Conservation (phyloP, 1,140 invertebrate species). For the Penaeus indicus region DNA sequence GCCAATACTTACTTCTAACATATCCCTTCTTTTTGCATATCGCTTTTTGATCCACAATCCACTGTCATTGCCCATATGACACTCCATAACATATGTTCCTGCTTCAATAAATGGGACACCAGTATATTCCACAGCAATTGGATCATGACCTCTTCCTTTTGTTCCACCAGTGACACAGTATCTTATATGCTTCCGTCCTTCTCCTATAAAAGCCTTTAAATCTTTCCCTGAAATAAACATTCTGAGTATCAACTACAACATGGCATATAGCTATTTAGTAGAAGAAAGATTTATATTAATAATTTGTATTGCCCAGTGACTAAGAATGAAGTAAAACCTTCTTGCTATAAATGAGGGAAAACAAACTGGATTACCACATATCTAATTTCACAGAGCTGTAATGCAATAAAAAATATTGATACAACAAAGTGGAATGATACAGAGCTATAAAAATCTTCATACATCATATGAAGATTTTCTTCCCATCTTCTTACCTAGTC, state of each 20-base stretch:
- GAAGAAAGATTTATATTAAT: too few relatives aligned
- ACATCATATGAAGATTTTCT: too few relatives aligned
- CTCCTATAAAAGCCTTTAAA: conserved; percentile 22
- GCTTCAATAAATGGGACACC: conserved; percentile 29
- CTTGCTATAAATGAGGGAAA: too few relatives aligned
- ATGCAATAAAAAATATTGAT: too few relatives aligned
- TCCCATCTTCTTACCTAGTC: background rate
- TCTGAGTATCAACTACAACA: background rate
- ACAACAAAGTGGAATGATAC: too few relatives aligned
- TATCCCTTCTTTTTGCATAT: conserved; percentile 15
- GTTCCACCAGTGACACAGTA: conserved; percentile 7
- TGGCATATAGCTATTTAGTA: too few relatives aligned
- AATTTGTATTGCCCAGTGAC: too few relatives aligned
- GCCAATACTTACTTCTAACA: background rate
- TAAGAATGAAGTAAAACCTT: too few relatives aligned
- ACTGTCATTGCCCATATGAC: conserved; percentile 28
- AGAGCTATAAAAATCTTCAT: too few relatives aligned
- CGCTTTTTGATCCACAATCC: conserved; percentile 16
- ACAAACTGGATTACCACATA: too few relatives aligned
- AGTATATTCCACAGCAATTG: conserved; percentile 19
- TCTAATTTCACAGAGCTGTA: too few relatives aligned
- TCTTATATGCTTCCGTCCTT: conserved; percentile 28
- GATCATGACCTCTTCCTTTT: conserved; percentile 28
- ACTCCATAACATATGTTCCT: conserved; percentile 14
- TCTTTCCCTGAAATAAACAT: background rate